phyloP scores from a whole-genome alignment of 1,140 invertebrate species.

The Daktulosphaira vitifoliae region DNA sequence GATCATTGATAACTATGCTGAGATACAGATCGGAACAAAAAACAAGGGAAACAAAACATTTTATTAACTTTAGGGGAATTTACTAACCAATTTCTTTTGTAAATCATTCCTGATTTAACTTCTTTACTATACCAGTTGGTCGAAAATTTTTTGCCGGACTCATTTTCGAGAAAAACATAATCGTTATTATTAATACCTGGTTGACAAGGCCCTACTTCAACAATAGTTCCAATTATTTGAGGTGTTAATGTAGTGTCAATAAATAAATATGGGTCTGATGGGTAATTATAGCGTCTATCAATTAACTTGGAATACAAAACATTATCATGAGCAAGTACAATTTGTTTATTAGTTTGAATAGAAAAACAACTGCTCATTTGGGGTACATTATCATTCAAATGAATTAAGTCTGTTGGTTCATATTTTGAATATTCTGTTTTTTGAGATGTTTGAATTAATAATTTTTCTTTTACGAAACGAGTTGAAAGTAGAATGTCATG shows the following conservation, averaged over 20 bases:
- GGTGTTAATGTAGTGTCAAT: background rate
- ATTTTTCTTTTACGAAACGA: background rate
- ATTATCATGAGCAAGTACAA: too few species aligned
- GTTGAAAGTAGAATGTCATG: background rate
- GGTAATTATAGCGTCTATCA: too few species aligned
- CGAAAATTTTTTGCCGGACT: too few species aligned
- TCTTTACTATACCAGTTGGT: too few species aligned
- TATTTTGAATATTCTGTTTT: too few species aligned
- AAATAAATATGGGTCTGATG: too few species aligned
- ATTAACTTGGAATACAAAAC: too few species aligned
- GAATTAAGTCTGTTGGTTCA: background rate
- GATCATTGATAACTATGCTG: too few species aligned
- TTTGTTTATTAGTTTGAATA: background rate
- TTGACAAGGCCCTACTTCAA: slow-evolving; percentile 2
- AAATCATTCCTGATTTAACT: slow-evolving; percentile 2
- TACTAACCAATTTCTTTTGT: slow-evolving; percentile 1
- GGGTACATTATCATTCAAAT: too few species aligned
- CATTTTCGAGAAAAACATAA: too few species aligned
- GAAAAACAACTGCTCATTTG: background rate
- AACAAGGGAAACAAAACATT: too few species aligned
- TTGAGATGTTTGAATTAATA: slow-evolving; percentile 11
- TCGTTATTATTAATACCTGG: background rate
- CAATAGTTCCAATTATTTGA: background rate
- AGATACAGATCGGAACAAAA: too few species aligned
- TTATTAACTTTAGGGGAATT: background rate